Base-by-base conservation (phyloP, 2,888 invertebrate species). In the Aphidius colemani region DNA sequence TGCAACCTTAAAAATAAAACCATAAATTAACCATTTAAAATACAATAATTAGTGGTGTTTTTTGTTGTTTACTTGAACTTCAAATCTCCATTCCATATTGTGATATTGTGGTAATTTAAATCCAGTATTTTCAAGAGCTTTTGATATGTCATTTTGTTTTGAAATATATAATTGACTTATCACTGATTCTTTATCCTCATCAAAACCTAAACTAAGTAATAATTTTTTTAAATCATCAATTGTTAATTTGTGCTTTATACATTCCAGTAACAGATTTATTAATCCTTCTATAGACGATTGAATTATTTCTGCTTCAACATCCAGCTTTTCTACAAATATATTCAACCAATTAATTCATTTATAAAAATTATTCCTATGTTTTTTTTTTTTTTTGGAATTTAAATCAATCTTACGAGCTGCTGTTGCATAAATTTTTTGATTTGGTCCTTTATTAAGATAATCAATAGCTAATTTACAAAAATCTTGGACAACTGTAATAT, bases 231-330 rank as follows among this genome's bases (percentile, higher is more conserved):
- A 86, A 70, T 85, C 84, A 44, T 83, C 79, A 46, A 83, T 78
- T 68, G 77, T 84, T 58, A 86, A 72, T 85, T 89, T 88, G 68
- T 89, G 85, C 82, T 89, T 90, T 71, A 89, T 89, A 69, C 88
- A 88, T 81, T 92, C 88, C 13, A 91, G 83, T 57, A 93, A 83
- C 57, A 93, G 84, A 78, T 91, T 89, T n/a, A 91, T 86, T 60
- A 93, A 80, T 18, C 90, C 91, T 82, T 91, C 89, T 10, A 93
- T 86, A 50, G 90, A 85, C 77, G 88, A 88, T 77, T 87, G 87
- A 40, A 90, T 86, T 55, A 81, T 78, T 67, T 84, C 82, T 8
- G 84, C 66, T 45, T 86, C 83, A 10, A 88, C 85, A 62, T 85
- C 81, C 51, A 90, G 78, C 77, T 89, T 90, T 73, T 88, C 88